Conservation (phyloP, 2,888 invertebrate genomes). For the Cerastis rubricosa region DNA sequence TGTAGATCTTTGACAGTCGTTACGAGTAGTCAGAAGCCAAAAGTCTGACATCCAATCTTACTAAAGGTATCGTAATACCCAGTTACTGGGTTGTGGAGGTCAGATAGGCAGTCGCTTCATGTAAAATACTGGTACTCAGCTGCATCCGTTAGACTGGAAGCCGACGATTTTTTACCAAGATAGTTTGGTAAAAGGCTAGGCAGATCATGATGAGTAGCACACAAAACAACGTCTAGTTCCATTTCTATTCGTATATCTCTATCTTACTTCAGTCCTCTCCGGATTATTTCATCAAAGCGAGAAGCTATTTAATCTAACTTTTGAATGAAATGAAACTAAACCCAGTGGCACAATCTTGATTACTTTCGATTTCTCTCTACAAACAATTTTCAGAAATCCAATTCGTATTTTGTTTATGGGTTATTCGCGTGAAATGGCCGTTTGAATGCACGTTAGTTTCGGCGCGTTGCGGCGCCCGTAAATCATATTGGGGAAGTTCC, state of each 20-base stretch:
- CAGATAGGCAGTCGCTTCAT: no score
- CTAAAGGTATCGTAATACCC: no score
- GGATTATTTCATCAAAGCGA: conserved; percentile 40
- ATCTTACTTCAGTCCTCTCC: conserved; percentile 5
- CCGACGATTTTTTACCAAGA: no score
- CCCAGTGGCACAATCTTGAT: conserved; percentile 40
- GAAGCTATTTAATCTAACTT: conserved; percentile 49
- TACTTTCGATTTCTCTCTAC: conserved; percentile 37
- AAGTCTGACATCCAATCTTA: no score
- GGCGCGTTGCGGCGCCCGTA: conserved; percentile 15
- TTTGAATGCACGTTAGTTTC: conserved; percentile 25
- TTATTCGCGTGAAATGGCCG: conserved; percentile 18
- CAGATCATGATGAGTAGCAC: no score
- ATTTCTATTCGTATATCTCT: conserved; percentile 22
- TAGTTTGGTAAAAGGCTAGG: no score
- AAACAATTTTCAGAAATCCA: conserved; percentile 17
- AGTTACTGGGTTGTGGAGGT: no score
- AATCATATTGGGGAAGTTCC: conserved; percentile 20
- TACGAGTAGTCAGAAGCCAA: no score
- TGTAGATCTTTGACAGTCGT: no score
- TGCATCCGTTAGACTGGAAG: no score
- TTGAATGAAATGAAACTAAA: conserved; percentile 47
- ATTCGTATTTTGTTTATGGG: conserved; percentile 31
- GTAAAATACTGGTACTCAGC: no score
- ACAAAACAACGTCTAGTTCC: conserved; percentile 16